Conservation (phyloP, 2,888 invertebrate genomes). For the Mythimna albipuncta region DNA sequence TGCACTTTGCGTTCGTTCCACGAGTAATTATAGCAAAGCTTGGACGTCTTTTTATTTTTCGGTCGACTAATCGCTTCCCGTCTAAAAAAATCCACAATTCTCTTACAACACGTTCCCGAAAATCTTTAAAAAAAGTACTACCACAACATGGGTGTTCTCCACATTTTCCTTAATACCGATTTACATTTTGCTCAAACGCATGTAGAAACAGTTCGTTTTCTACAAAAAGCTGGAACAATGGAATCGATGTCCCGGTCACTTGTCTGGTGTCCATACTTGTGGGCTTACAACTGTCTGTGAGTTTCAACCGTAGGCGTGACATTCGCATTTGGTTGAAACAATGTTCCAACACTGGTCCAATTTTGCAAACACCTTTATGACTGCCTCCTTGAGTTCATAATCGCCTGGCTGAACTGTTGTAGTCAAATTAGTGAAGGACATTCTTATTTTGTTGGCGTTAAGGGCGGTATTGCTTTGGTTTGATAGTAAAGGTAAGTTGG, state of each 20-base stretch:
- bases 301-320: slow-evolving; percentile 65
- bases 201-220: slow-evolving; percentile 45
- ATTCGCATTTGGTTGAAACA: slow-evolving; percentile 40
- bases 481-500: slow-evolving; percentile 15
- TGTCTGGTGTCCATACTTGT: slow-evolving; percentile 58
- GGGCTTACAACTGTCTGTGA: slow-evolving; percentile 68
- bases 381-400: background rate
- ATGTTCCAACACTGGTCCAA: slow-evolving; percentile 26
- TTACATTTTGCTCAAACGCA: slow-evolving; percentile 42
- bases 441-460: background rate
- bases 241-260: slow-evolving; percentile 73
- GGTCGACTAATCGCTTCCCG: background rate
- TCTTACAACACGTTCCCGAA: background rate
- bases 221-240: slow-evolving; percentile 74
- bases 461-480: slow-evolving; percentile 14
- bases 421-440: background rate
- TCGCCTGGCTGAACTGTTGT: background rate
- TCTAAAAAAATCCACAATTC: background rate
- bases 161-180: slow-evolving; percentile 37
- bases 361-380: background rate
- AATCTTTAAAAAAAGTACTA: background rate
- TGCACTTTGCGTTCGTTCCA: no score
- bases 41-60: background rate
- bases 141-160: slow-evolving; percentile 15
- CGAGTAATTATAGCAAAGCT: no score